Evolutionary conservation across 1,140 invertebrate genomes (phyloP), one percentile per base, ranked within the genome.

Genomic region (Euura lappo): DNA sequence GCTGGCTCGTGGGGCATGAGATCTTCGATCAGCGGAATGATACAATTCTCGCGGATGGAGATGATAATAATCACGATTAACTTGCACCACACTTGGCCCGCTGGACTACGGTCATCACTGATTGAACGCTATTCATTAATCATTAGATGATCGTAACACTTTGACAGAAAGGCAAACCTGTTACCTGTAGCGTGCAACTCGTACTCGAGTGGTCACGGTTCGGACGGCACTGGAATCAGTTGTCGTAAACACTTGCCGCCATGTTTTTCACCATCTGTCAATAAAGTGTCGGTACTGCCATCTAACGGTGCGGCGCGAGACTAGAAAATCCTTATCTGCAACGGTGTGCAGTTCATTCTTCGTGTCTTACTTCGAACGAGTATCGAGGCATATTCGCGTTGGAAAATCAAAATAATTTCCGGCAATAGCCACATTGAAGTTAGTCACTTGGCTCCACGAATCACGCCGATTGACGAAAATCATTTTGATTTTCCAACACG

Each of bases 211-310:
- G 51, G 8, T 51, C 13, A 60, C 51, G 51, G 13, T 60, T 60
- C 13, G 51, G 13, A 60, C 51, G 51, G 51, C 51, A 60, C 51
- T 60, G 76, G 76, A 28, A 84, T 84, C 83, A 83, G 82, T 84
- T 83, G 83, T 83, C 83, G 80, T 84, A 84, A 84, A 84, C 83
- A 84, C 80, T 84, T 75, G 78, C 71, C 80, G 83, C 83, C 82
- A 84, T 84, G 78, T 77, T 82, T 75, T 69, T 70, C 60, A 60
- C 71, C 74, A 77, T 78, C 80, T 84, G 83, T 84, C 83, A 84
- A 83, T 84, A 84, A 65, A 65, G 42, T 44, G 69, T 2, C 69
- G 13, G 42, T 45, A n/a, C 43, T 45, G 69, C n/a, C 13, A 70
- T 70, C 69, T 70, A 3, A 10, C 46, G 69, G 69, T 10, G 0